Percentiles rank a stretch among this genome's conserved stretches.
Conservation (phyloP, 37 sponge, comb jelly and placozoan genomes). For the Ianthella basta region DNA sequence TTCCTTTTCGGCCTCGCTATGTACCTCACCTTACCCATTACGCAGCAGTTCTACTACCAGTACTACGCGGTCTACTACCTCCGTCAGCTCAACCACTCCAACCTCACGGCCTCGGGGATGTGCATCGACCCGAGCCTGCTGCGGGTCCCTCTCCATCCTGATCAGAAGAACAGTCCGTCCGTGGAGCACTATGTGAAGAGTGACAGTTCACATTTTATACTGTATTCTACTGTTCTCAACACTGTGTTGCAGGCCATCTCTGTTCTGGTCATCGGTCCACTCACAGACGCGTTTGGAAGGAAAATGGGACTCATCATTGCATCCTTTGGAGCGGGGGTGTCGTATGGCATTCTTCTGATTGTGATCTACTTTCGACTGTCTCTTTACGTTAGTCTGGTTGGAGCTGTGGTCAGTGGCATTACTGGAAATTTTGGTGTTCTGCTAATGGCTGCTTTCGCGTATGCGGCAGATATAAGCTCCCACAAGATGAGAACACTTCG, state of each 20-base stretch:
- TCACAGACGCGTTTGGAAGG: slow-evolving; percentile 60
- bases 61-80: slow-evolving; percentile 15
- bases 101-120: neutral
- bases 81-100: neutral
- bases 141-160: too few relatives aligned
- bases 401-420: slow-evolving; percentile 19
- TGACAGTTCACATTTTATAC: slow-evolving; percentile 2
- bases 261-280: slow-evolving; percentile 47
- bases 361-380: slow-evolving; percentile 26
- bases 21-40: slow-evolving; percentile 38
- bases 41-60: slow-evolving; percentile 66
- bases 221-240: neutral
- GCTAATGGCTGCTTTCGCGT: slow-evolving; percentile 42
- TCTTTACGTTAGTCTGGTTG: slow-evolving; percentile 6
- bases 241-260: slow-evolving; percentile 27
- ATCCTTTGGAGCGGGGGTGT: slow-evolving; percentile 6
- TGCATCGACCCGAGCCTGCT: neutral
- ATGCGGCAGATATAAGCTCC: slow-evolving; percentile 57
- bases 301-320: slow-evolving; percentile 34
- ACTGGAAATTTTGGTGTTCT: slow-evolving; percentile 53
- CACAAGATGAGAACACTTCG: slow-evolving; percentile 33
- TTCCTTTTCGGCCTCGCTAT: slow-evolving; percentile 56
- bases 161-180: neutral
- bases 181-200: slow-evolving; percentile 24
- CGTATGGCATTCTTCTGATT: neutral